phyloP scores from a whole-genome alignment of 2,113 vertebrate species.

The Lophotis ruficrista region DNA sequence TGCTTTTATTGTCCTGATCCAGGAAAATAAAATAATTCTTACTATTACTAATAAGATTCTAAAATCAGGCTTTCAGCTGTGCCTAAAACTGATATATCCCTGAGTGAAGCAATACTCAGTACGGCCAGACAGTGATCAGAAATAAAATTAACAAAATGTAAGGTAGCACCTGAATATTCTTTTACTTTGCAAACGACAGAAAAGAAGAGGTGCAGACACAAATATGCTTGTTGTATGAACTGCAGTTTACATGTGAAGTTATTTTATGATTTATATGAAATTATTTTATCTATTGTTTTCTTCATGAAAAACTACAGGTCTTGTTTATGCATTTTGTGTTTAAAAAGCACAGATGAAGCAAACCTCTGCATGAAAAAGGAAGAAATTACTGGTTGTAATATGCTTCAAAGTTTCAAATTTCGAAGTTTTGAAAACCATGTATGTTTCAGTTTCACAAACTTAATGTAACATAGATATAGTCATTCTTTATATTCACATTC shows the following conservation, averaged over 20 bases:
- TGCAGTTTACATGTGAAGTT: neutral
- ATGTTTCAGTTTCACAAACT: neutral
- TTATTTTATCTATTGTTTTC: neutral
- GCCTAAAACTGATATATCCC: neutral
- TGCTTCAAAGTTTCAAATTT: neutral
- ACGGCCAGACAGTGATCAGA: neutral
- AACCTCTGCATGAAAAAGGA: neutral
- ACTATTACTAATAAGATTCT: neutral
- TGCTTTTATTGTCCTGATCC: neutral
- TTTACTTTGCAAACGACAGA: neutral
- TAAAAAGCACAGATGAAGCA: neutral
- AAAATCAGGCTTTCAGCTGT: neutral
- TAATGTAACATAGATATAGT: neutral
- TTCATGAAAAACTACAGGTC: neutral
- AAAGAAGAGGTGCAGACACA: neutral
- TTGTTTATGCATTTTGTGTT: neutral
- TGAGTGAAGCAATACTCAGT: neutral
- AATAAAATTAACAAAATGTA: neutral
- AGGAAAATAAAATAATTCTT: neutral
- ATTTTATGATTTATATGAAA: neutral
- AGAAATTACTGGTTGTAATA: neutral
- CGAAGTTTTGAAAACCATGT: neutral
- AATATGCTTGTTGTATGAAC: accelerated
- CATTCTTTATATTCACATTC: neutral
- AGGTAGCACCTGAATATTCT: neutral